Conservation (phyloP, 2,113 vertebrate genomes). For the Chionomys nivalis region DNA sequence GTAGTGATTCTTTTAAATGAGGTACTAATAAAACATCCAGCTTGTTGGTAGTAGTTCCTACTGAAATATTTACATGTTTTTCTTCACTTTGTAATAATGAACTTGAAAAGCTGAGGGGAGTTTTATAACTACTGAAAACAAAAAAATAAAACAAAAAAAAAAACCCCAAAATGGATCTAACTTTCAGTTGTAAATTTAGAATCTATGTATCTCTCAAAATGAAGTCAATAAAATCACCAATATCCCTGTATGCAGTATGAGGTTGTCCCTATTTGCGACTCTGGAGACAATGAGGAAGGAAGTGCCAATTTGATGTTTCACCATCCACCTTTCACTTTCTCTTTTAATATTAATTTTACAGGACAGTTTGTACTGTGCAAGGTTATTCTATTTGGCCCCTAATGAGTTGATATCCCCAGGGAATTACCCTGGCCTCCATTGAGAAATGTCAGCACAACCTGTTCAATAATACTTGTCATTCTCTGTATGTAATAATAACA, state of each 20-base stretch:
- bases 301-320: neutral
- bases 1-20: neutral
- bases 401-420: neutral
- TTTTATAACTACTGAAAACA: slow-evolving; percentile 3
- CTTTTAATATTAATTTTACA: slow-evolving; percentile 6
- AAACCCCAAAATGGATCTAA: too few species aligned
- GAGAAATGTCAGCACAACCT: slow-evolving; percentile 8
- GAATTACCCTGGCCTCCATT: neutral
- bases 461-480: neutral
- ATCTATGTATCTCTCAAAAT: neutral
- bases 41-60: neutral
- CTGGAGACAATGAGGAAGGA: neutral
- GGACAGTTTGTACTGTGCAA: neutral
- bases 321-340: neutral
- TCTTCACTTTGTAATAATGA: neutral
- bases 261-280: neutral
- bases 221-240: neutral
- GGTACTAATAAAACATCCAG: neutral
- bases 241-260: neutral
- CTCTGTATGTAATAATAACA: neutral
- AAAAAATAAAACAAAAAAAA: too few species aligned
- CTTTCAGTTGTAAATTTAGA: slow-evolving; percentile 8
- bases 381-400: neutral
- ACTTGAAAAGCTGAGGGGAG: neutral
- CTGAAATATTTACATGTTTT: neutral